Evolutionary conservation across 2,888 invertebrate species (phyloP), one percentile per base, ranked within the genome.

Genomic region (Drosophila rellima): DNA sequence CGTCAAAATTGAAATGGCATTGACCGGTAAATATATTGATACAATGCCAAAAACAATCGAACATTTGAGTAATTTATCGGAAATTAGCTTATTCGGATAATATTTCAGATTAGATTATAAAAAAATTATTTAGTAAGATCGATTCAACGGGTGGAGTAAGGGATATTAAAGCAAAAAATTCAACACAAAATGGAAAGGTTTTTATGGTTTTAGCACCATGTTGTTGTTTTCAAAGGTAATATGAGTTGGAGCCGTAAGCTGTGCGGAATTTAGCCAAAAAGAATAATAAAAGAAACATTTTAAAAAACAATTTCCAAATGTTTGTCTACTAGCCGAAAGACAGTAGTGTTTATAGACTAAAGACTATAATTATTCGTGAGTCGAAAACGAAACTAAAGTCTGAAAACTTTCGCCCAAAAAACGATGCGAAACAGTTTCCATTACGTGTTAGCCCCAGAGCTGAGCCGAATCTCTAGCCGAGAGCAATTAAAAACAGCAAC

Each of bases 221-320:
- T 20, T 42, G 11, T 35, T 33, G 10, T 20, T 29, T 10, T 70
- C 59, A 80, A 13, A 80, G 77, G 60, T 84, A 84, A 65, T 70
- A 70, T 33, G 83, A 84, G 65, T 84, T 84, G 26, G 88, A 68
- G 81, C 80, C 72, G 78, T 57, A 74, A 52, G 72, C 83, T 84
- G 83, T 69, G 52, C 54, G 40, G 17, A 59, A 63, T 56, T 10
- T 47, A 37, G 47, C 6, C 29, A 56, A 39, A 57, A 50, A 45
- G 56, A 62, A 51, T 51, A 56, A 62, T 55, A 23, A 63, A 40
- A 70, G 5, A 56, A 42, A 80, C 3, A 63, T 18, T 55, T 47
- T 51, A 18, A 31, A 55, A 69, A 73, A 55, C 47, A 60, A 44
- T 76, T 73, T 69, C 23, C 61, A 77, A 75, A 65, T 23, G 45